Evolutionary conservation across 2,797 vertebrate genomes (phyloP), one percentile per base, ranked within the genome.

Genomic region (Falco rusticolus): DNA sequence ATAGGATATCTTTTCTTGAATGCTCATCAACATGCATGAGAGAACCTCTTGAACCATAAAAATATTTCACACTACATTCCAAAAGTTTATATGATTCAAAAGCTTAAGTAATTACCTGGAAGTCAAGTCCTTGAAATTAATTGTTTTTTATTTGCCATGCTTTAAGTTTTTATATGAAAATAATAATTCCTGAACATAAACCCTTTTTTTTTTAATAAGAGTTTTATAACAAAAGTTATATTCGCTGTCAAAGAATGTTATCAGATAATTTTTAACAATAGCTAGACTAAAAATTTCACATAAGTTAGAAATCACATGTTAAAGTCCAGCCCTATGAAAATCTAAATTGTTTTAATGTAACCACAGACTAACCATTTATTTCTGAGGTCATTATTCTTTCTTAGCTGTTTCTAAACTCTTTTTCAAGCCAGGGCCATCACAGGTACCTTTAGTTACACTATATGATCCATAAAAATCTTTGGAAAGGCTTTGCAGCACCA

Each of bases 171-270:
- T 70, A 54, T 45, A 39, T 48, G 3, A 87, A 88, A 64, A 71
- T 26, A 43, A 24, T 43, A 70, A 63, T 70, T 61, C 6, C 26
- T 76, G 79, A 75, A 45, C 15, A 13, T 9, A 53, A 34, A 5
- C 11, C 37, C 10, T 37, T 37, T 39, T 2, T 0, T 1, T 3
- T 26, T 68, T 57, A 34, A 50, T 15, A 71, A 13, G 2, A 2
- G 3, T 2, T 34, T 87, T 76, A 17, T 53, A 88, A 68, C 37
- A 81, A 21, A 82, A 45, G 16, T 71, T 41, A 84, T 83, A 59
- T 72, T 57, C 15, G 69, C 24, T 10, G 14, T 64, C 22, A 74
- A 76, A 70, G 19, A 47, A 59, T 53, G 75, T 69, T 88, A 19
- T 89, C 43, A 61, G 9, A n/a, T 53, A 81, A 53, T 10, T 80